Evolutionary conservation across 2,888 invertebrate genomes (phyloP).

Genomic region (Hypomecis punctinalis): DNA sequence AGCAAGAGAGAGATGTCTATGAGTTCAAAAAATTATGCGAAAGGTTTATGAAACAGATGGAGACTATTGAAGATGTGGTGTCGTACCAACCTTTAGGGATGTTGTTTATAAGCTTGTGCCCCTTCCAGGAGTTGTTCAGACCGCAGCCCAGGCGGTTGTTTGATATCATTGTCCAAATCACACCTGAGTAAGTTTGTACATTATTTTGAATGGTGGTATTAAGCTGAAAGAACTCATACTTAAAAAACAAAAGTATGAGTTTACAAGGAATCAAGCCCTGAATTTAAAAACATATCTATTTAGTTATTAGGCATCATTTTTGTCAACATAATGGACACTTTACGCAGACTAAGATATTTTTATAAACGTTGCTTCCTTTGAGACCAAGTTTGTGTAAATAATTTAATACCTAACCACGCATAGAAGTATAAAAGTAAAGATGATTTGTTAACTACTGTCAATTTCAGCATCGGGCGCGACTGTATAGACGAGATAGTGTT

Average conservation of each 20-base stretch:
- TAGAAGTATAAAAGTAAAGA: too few species aligned
- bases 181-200: constrained; percentile 86
- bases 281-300: too few species aligned
- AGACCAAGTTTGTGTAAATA: too few species aligned
- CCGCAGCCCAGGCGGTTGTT: constrained; percentile 90
- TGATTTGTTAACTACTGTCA: neutral
- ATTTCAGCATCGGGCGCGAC: constrained; percentile 86
- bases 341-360: too few species aligned
- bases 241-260: too few species aligned
- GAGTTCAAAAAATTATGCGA: constrained; percentile 88
- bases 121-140: constrained; percentile 89
- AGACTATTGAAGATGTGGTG: constrained; percentile 87
- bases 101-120: constrained; percentile 87
- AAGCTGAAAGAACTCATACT: too few species aligned
- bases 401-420: too few species aligned
- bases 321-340: too few species aligned
- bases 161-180: constrained; percentile 85
- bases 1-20: constrained; percentile 86
- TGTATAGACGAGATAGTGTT: constrained; percentile 85
- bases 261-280: too few species aligned
- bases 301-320: too few species aligned
- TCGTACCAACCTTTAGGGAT: constrained; percentile 90
- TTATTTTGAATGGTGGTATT: neutral
- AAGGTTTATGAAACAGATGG: constrained; percentile 88
- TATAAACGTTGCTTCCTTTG: too few species aligned